phyloP scores from a whole-genome alignment of 2,797 vertebrate species.

The Decapterus maruadsi region DNA sequence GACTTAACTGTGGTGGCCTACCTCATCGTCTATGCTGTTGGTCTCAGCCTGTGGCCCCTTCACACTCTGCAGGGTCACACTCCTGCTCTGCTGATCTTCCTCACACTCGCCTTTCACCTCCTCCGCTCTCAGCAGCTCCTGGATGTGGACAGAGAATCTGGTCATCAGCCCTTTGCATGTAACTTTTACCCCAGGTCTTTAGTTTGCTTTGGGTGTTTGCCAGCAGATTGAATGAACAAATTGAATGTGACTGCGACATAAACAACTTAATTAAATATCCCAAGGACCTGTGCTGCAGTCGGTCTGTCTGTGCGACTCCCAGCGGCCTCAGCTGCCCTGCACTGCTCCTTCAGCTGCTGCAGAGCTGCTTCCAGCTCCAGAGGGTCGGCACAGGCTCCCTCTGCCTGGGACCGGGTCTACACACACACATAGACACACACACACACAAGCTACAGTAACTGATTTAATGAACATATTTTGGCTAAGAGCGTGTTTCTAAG shows the following conservation, averaged over 20 bases:
- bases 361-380: slow-evolving; percentile 79
- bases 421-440: neutral
- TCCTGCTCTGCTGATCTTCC: slow-evolving; percentile 12
- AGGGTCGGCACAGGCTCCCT: slow-evolving; percentile 61
- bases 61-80: slow-evolving; percentile 43
- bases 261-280: slow-evolving; percentile 55
- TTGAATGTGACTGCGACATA: neutral
- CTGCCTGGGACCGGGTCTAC: slow-evolving; percentile 53
- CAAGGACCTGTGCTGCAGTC: slow-evolving; percentile 74
- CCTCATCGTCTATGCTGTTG: slow-evolving; percentile 52
- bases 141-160: neutral
- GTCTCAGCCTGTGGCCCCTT: slow-evolving; percentile 48
- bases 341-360: slow-evolving; percentile 75
- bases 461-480: neutral
- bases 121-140: slow-evolving; percentile 73
- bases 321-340: slow-evolving; percentile 15
- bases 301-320: neutral
- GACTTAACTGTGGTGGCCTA: slow-evolving; percentile 8
- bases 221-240: neutral
- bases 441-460: neutral
- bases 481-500: neutral
- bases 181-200: neutral
- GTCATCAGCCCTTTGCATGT: neutral
- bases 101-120: slow-evolving; percentile 50
- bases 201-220: neutral